Evolutionary conservation across 2,797 vertebrate genomes (phyloP), one percentile per base, ranked within the genome.

Genomic region (Falco peregrinus): DNA sequence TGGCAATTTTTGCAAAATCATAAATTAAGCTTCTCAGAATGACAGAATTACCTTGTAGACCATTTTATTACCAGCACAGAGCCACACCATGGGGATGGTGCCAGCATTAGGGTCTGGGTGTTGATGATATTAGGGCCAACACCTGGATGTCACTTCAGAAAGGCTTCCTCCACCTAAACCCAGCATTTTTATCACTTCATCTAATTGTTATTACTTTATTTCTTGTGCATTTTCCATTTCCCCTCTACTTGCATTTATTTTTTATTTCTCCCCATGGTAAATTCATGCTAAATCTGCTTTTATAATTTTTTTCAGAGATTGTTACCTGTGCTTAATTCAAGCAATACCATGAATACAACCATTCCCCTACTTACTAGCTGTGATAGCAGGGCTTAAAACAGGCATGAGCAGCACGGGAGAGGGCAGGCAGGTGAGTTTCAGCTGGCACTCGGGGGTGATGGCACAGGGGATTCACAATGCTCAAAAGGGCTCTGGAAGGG

Each of bases 1-100:
- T 57, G 41, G 19, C 48, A 87, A 60, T 87, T 95, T 95, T 76
- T 82, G 39, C 37, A 95, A 89, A 95, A 78, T 45, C 80, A 56
- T 48, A 86, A 93, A 89, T 74, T 26, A 60, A 79, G 43, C 28
- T 14, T 63, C 81, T 84, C 83, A 76, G 54, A 87, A 95, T 48
- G 67, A 84, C 63, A 47, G 74, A 71, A 84, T 90, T 89, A 76
- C 43, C 53, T 80, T 63, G 56, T 53, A 79, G 71, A 87, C 10
- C 48, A 77, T 75, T 89, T 87, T 83, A 68, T 87, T 57, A 50
- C 57, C 64, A 87, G 50, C 26, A 91, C n/a, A 77, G 63, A 84
- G 77, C 12, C 54, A 33, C 8, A 10, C 18, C 47, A 5, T 5
- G 28, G 26, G 53, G 61, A 48, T 37, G 15, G 41, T 67, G 61